Evolutionary conservation across 2,113 vertebrate genomes (phyloP).

Genomic region (Sinocyclocheilus anophthalmus): DNA sequence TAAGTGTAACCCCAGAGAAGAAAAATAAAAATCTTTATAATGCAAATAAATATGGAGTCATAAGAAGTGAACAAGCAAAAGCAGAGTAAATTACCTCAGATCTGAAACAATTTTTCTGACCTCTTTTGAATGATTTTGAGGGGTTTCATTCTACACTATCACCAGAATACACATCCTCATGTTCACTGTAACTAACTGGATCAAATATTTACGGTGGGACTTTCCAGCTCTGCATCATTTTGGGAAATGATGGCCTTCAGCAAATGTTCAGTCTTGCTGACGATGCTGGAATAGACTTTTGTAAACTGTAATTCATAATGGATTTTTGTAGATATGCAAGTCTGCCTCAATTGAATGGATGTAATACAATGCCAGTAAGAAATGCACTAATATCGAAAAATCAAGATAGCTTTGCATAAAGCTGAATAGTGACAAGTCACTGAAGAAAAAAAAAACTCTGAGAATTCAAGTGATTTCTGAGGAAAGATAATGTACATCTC

Average conservation of each 20-base stretch:
- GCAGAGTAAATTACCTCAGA: constrained; percentile 1
- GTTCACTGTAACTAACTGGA: constrained; percentile 28
- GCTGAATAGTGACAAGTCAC: neutral
- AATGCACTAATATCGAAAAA: neutral
- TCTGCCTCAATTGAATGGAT: constrained; percentile 10
- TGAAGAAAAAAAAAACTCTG: neutral
- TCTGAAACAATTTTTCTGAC: constrained; percentile 20
- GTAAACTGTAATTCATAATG: constrained; percentile 11
- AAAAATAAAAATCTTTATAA: neutral
- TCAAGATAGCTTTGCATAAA: neutral
- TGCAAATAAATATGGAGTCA: constrained; percentile 29
- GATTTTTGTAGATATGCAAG: constrained; percentile 9
- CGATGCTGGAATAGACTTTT: constrained; percentile 23
- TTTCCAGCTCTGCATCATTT: constrained; percentile 37
- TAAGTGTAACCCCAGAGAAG: neutral
- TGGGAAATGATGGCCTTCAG: constrained; percentile 25
- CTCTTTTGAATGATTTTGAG: neutral
- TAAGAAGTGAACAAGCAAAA: constrained; percentile 18
- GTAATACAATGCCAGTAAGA: constrained; percentile 1
- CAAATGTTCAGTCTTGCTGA: constrained; percentile 44
- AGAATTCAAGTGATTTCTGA: neutral
- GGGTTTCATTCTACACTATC: neutral
- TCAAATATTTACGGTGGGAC: constrained; percentile 44
- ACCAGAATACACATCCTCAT: constrained; percentile 24
- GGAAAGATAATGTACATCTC: neutral